These are phyloP conservation scores for Malurus splendens DNA, from an alignment of 2,797 vertebrate genomes.

Conservation along the genomic window DNA sequence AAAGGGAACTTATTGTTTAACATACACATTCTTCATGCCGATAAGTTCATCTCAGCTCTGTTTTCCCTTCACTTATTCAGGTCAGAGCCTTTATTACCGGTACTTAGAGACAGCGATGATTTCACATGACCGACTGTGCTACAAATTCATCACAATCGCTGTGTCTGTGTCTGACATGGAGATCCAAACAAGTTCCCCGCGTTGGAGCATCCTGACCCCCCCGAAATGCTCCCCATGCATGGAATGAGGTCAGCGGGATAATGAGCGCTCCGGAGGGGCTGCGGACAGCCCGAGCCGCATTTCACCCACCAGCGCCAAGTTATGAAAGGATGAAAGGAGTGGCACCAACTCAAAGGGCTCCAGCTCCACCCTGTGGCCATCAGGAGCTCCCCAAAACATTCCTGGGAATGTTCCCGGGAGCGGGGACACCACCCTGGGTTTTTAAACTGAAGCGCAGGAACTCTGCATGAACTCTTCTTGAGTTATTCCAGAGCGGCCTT, in stretches of 20 bases:
- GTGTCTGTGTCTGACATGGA: neutral
- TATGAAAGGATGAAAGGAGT: neutral
- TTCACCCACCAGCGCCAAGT: accelerated
- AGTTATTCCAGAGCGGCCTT: neutral
- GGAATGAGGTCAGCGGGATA: neutral
- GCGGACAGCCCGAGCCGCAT: neutral
- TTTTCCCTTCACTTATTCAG: neutral
- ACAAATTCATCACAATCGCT: neutral
- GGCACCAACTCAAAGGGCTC: neutral
- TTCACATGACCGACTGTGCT: neutral
- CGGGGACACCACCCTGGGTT: accelerated
- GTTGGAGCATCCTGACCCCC: neutral
- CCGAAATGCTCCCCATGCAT: neutral
- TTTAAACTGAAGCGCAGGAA: neutral
- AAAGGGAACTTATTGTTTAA: neutral
- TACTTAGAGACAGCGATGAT: neutral
- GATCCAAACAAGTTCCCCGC: neutral
- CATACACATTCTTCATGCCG: neutral
- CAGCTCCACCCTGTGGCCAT: constrained; percentile 36
- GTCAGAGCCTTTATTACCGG: neutral
- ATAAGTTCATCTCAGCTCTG: neutral
- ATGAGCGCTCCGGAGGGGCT: neutral
- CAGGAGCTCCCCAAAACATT: neutral
- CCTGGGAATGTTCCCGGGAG: no score
- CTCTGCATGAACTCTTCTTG: neutral